Evolutionary conservation across 2,888 invertebrate species (phyloP).

Genomic region (Parapristionchus giblindavisi): DNA sequence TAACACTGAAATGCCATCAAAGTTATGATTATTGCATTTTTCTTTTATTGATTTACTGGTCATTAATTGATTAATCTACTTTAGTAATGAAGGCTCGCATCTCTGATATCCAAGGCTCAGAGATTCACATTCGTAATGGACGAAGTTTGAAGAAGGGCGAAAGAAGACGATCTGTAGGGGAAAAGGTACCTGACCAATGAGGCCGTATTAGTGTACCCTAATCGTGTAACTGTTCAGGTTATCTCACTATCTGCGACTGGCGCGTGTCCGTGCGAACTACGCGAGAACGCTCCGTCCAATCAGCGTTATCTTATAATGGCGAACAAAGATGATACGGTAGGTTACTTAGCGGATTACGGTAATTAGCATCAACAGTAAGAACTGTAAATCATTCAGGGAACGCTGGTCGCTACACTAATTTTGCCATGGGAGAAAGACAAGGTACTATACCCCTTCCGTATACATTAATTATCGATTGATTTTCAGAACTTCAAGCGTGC

Average conservation of each 20-base stretch:
- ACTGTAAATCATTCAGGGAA: conserved; percentile 40
- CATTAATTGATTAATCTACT: neutral
- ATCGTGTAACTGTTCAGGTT: neutral
- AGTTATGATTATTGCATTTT: no score
- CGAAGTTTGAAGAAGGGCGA: conserved; percentile 60
- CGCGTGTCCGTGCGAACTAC: conserved; percentile 47
- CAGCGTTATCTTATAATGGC: conserved; percentile 53
- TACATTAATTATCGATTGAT: neutral
- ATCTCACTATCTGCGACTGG: conserved; percentile 40
- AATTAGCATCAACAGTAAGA: neutral
- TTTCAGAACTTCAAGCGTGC: conserved; percentile 68
- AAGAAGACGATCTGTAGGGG: conserved; percentile 51
- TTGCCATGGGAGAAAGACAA: conserved; percentile 67
- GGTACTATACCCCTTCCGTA: conserved; percentile 38
- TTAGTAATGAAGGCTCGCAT: conserved; percentile 24
- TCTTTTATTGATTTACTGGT: neutral
- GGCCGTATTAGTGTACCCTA: neutral
- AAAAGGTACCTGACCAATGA: conserved; percentile 43
- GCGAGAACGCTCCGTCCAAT: conserved; percentile 36
- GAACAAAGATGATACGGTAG: conserved; percentile 40
- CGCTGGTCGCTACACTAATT: conserved; percentile 59
- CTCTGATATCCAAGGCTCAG: conserved; percentile 37
- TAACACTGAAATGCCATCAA: no score
- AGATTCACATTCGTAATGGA: conserved; percentile 57
- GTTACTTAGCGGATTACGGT: conserved; percentile 35